Conservation (phyloP, 1,140 invertebrate genomes). For the Littorina saxatilis region DNA sequence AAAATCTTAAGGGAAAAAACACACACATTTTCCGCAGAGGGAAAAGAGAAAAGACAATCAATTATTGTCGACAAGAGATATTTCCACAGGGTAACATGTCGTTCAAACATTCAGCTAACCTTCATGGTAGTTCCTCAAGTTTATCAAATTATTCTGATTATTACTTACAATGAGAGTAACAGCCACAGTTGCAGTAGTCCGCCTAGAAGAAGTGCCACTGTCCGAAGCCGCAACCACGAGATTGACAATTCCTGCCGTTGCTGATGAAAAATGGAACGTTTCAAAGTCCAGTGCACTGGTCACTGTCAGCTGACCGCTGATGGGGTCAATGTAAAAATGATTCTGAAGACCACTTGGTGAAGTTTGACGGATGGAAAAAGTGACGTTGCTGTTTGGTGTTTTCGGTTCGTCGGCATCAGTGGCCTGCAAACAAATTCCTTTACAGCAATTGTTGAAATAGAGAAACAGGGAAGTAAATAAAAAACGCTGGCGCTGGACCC, state of each 20-base stretch:
- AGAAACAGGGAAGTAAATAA: too few relatives aligned
- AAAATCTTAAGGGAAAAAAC: too few relatives aligned
- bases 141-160: too few relatives aligned
- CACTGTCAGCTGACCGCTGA: conserved; percentile 16
- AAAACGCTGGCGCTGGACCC: too few relatives aligned
- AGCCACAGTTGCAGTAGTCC: neutral
- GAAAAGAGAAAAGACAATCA: too few relatives aligned
- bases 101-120: too few relatives aligned
- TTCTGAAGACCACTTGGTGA: conserved; percentile 28
- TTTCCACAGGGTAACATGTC: too few relatives aligned
- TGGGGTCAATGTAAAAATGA: conserved; percentile 37
- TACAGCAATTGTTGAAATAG: too few relatives aligned
- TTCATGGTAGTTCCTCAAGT: too few relatives aligned
- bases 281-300: conserved; percentile 8
- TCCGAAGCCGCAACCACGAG: conserved; percentile 19
- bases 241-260: neutral
- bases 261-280: neutral
- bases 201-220: neutral
- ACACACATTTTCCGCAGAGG: too few relatives aligned
- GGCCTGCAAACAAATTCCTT: conserved; percentile 51
- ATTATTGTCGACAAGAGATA: too few relatives aligned
- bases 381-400: conserved; percentile 47
- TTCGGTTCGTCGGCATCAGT: conserved; percentile 52
- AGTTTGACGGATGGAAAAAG: conserved; percentile 31
- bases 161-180: conserved; percentile 6